Base-by-base conservation (phyloP, 2,113 vertebrate genomes). In the Rhadina sibilatrix region DNA sequence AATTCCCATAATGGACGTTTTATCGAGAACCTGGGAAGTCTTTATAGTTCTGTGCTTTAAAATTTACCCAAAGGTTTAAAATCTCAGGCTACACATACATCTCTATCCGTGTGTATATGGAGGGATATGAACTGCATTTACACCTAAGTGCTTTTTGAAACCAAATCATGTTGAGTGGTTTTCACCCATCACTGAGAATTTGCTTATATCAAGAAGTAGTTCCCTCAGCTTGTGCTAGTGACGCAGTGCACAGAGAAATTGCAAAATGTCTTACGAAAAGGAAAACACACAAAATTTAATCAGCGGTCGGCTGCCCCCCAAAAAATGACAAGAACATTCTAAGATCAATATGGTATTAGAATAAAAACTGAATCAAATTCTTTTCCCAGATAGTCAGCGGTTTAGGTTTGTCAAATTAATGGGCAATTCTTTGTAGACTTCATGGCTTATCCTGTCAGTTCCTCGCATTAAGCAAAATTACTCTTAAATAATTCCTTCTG, bases 401-500 rank as follows among this genome's bases (percentile, higher is more conserved):
- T 90, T 91, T 91, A 61, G 74, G 61, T 76, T 93, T 94, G 95
- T 85, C 87, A 95, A 82, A 91, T 79, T 87, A 93, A 95, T 38
- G 65, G 74, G 44, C 70, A 91, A 91, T 91, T 94, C 81, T 91
- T 89, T 71, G 87, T 40, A 75, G 56, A 64, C 82, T 91, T 56
- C 70, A 23, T 68, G 65, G 81, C 77, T 96, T 89, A 89, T 61
- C n/a, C 47, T 87, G 89, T 83, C 91, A 82, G 64, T 27, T 84
- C 88, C 84, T 90, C 0, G 1, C 84, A 79, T 93, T 87, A 96
- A 74, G 54, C 46, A 96, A 93, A 97, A 92, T 97, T 90, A 93
- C 56, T 84, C 90, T 89, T 74, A 95, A 97, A 69, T 87, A 85
- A 96, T 65, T 95, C 69, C 95, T 94, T 74, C 76, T 65, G 84